Base-by-base conservation (phyloP, 2,797 vertebrate species). In the Emydoidea blandingii region DNA sequence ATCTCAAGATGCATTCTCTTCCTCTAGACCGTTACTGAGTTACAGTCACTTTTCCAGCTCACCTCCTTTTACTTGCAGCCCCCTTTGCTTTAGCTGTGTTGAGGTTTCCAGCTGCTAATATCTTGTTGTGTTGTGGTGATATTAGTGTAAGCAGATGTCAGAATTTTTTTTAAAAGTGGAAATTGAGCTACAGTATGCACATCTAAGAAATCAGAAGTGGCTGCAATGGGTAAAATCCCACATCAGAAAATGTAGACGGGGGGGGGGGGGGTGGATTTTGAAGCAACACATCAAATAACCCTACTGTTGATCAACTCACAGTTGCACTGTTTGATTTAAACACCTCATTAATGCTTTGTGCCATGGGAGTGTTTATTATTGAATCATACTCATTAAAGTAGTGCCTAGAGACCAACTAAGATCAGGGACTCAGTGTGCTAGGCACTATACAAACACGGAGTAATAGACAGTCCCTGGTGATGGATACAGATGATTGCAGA, bases 121-220 rank as follows among this genome's bases (percentile, higher is more conserved):
- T 86, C 84, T 54, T 19, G 19, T 25, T 52, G 72, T n/a, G 65
- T 65, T 87, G 79, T 88, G 88, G 84, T 74, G 87, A 79, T 59
- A 86, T 52, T 27, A 6, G 54, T 15, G 7, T 52, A 95, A 78
- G 79, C 59, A 95, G 92, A 90, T 72, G 91, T 81, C 68, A 91
- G 79, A 44, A 31, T 29, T 31, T 86, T 86, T 37, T 90, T 49
- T 90, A 86, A 34, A 90, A 29, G 37, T 25, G 65, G 2, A 0
- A 5, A 37, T n/a, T 1, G 0, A 50, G 85, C 49, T 49, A 50
- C 41, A 82, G 34, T 16, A 2, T 6, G 21, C 25, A 65, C 23
- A 31, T 31, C 65, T 49, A 12, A 2, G 29, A 79, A 68, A 53
- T 12, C 79, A 49, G 79, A 56, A 37, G 15, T 94, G 81, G 87